Conservation (phyloP, 2,888 invertebrate genomes). For the Ophion slaviceki region DNA sequence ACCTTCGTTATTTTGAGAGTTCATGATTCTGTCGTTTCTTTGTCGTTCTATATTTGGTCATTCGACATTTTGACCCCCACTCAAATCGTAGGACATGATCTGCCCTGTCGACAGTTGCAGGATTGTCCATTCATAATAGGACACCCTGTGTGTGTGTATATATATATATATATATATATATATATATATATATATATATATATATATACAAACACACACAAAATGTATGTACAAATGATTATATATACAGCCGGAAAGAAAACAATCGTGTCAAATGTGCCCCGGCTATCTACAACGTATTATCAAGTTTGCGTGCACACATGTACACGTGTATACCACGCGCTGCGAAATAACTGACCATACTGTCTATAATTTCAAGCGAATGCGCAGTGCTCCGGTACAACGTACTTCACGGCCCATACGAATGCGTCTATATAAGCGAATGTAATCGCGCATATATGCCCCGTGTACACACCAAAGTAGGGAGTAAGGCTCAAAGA, state of each 20-base stretch:
- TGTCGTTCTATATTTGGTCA: too few relatives aligned
- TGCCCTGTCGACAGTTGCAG: too few relatives aligned
- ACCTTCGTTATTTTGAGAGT: too few relatives aligned
- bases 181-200: neutral
- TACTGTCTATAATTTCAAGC: slow-evolving; percentile 28
- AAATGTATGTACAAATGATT: neutral
- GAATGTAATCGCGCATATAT: neutral
- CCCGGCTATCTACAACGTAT: slow-evolving; percentile 15
- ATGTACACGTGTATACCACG: neutral
- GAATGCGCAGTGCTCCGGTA: neutral
- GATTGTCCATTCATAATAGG: too few relatives aligned
- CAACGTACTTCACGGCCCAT: neutral
- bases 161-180: too few relatives aligned
- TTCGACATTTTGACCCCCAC: too few relatives aligned
- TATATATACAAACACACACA: neutral
- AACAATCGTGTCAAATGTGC: slow-evolving; percentile 40
- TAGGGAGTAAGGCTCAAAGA: slow-evolving; percentile 6
- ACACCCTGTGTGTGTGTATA: too few relatives aligned
- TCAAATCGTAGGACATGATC: too few relatives aligned
- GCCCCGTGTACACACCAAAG: slow-evolving; percentile 1
- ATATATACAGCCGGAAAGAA: slow-evolving; percentile 25
- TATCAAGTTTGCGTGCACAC: slow-evolving; percentile 1
- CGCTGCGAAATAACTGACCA: neutral
- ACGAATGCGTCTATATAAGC: neutral
- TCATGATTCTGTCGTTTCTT: too few relatives aligned